A percentile compares a stretch with the other conserved stretches of the same genome.
These are phyloP conservation scores for Luperina testacea DNA, from an alignment of 2,888 invertebrate species.

Conservation along the genomic window DNA sequence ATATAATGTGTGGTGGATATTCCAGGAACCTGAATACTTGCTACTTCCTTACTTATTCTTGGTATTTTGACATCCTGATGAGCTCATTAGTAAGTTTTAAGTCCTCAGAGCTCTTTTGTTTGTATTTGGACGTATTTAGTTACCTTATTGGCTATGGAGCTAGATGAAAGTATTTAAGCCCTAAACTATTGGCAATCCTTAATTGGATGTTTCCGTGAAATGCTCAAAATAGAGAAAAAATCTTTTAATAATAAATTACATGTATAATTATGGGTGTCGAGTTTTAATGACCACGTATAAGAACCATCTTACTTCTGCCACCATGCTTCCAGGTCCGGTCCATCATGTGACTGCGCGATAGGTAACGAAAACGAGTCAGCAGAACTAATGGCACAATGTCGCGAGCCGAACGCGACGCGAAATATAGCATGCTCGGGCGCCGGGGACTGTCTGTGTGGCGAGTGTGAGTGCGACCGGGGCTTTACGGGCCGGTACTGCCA, in stretches of 20 bases:
- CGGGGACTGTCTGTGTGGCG: conserved; percentile 95
- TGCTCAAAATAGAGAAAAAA: neutral
- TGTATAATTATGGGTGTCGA: too few species aligned
- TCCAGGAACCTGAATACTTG: conserved; percentile 27
- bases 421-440: conserved; percentile 91
- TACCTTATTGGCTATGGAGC: neutral
- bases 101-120: neutral
- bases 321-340: conserved; percentile 85
- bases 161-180: neutral
- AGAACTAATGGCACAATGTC: conserved; percentile 78
- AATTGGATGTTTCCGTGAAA: neutral
- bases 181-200: neutral
- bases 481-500: conserved; percentile 91
- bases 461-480: conserved; percentile 92
- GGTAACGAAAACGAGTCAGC: conserved; percentile 84
- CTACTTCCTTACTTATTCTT: conserved; percentile 34
- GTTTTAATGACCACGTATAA: neutral
- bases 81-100: neutral
- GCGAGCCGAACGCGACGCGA: conserved; percentile 80
- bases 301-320: neutral
- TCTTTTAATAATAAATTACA: neutral
- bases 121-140: neutral
- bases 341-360: conserved; percentile 88
- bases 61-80: conserved; percentile 7
- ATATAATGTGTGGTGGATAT: conserved; percentile 89